Evolutionary conservation across 1,140 invertebrate genomes (phyloP), one percentile per base, ranked within the genome.

Genomic region (Mesaphorura yosii): DNA sequence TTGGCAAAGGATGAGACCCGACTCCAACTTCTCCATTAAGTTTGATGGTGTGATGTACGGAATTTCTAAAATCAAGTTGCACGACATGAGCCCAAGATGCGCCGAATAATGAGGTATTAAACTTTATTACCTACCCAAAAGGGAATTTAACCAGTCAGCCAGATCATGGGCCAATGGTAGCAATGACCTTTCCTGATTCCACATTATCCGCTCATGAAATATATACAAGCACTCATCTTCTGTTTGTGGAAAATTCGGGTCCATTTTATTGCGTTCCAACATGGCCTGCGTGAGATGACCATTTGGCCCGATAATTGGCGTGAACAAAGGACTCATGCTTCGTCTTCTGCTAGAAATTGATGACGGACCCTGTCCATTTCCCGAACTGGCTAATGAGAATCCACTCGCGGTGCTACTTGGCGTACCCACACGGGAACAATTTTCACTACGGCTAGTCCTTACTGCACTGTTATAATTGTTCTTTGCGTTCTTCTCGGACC

Each of bases 91-190:
- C 19, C 10, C 45, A 40, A 51, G 7, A 25, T 5, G 29, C 22
- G 25, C 14, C 7, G 29, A 25, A 46, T 7, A 46, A 25, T 23
- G 10, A 20, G 29, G 31, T 10, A 34, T 34, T 34, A 34, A 34
- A 34, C 10, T 34, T 34, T 34, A 40, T 26, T 26, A 75, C 77
- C 80, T 66, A 85, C 84, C 84, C 57, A 87, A 75, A 49, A 80
- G 83, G 66, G 83, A 85, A 69, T 86, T 87, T 52, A 89, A 79
- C 86, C 86, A 89, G 65, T 88, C 85, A 15, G 84, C 83, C 42
- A 89, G 70, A 72, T 89, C 86, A 67, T 89, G 84, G 66, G 86
- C 83, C 20, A 88, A 71, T 1, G 84, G 85, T 62, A 84, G 78
- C 58, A 90, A 75, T 66, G 86, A 83, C 48, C 82, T 74, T 65